A percentile compares a stretch with the other conserved stretches of the same genome.
Evolutionary conservation across 2,888 invertebrate genomes (phyloP).

Genomic region (Ornithoptera alexandrae): DNA sequence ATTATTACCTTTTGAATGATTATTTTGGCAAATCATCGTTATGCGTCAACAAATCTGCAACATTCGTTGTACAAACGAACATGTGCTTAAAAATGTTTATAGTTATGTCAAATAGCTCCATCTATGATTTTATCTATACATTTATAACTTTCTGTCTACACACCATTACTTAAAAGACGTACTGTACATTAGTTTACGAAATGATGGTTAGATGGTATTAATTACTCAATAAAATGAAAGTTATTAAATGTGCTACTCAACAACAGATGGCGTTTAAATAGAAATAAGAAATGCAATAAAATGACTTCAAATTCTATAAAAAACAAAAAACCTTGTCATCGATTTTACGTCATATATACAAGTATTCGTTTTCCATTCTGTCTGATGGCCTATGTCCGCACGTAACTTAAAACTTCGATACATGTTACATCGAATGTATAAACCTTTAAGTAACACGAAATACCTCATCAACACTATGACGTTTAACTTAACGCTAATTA

Average conservation of each 20-base stretch:
- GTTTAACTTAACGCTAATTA: too few relatives aligned
- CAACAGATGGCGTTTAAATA: slow-evolving; percentile 43
- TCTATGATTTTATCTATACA: not conserved
- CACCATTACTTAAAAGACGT: not conserved
- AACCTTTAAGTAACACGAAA: not conserved
- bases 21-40: not conserved
- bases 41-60: not conserved
- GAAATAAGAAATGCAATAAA: not conserved
- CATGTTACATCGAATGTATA: not conserved
- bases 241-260: slow-evolving; percentile 39
- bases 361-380: slow-evolving; percentile 20
- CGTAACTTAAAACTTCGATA: slow-evolving; percentile 2
- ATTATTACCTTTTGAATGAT: too few relatives aligned
- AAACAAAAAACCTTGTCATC: slow-evolving; percentile 16
- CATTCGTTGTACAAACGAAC: not conserved
- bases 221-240: not conserved
- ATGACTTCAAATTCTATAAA: slow-evolving; percentile 4
- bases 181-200: not conserved
- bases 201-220: not conserved
- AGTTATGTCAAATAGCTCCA: not conserved
- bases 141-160: not conserved
- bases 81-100: not conserved
- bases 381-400: not conserved
- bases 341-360: slow-evolving; percentile 21
- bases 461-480: not conserved